Percentiles rank a stretch among this genome's conserved stretches.
Conservation (phyloP, 2,888 invertebrate genomes). For the Patella ulyssiponensis region DNA sequence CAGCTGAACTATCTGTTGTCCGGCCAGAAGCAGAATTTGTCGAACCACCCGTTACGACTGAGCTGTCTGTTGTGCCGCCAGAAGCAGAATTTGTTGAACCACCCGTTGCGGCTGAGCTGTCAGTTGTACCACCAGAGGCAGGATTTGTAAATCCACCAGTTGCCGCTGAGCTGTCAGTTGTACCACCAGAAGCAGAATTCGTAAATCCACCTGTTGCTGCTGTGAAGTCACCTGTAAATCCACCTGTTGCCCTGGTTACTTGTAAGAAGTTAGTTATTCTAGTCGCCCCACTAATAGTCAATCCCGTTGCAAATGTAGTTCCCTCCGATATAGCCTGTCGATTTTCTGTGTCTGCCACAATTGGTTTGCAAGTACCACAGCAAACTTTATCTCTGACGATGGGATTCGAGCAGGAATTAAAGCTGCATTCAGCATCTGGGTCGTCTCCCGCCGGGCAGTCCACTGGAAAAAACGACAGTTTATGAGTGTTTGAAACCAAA, state of each 20-base stretch:
- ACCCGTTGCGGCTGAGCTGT: neutral
- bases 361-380: constrained; percentile 21
- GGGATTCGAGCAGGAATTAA: neutral
- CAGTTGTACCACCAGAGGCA: neutral
- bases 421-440: constrained; percentile 17
- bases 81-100: neutral
- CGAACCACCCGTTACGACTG: neutral
- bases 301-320: neutral
- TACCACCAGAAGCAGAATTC: neutral
- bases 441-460: constrained; percentile 27
- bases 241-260: neutral
- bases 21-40: neutral
- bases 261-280: neutral
- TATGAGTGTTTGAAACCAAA: no score
- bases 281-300: neutral
- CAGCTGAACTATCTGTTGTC: neutral
- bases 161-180: neutral
- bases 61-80: neutral
- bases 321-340: neutral
- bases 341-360: neutral
- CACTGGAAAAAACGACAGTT: constrained; percentile 3
- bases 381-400: constrained; percentile 17
- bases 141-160: neutral
- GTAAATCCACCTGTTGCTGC: neutral
- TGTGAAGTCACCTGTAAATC: neutral